These are phyloP conservation scores for Orius insidiosus DNA, from an alignment of 1,140 invertebrate genomes.

Conservation along the genomic window DNA sequence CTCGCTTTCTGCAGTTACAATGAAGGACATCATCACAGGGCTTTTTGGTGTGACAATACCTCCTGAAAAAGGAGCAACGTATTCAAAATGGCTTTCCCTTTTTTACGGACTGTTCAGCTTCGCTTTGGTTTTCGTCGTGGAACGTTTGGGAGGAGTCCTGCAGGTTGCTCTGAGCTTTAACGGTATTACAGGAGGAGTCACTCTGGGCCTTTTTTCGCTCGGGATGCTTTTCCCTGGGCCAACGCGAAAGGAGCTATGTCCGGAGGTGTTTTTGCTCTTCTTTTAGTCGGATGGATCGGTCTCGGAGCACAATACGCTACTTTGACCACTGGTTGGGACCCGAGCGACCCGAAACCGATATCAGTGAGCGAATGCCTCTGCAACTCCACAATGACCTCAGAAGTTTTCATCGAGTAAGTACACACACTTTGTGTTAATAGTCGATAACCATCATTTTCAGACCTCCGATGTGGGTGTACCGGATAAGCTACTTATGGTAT, in stretches of 20 bases:
- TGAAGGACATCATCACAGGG: conserved; percentile 66
- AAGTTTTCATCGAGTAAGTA: conserved; percentile 15
- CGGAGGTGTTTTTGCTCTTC: conserved; percentile 40
- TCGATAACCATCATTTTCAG: conserved; percentile 15
- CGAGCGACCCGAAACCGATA: conserved; percentile 23
- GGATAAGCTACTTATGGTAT: conserved; percentile 59
- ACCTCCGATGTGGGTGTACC: conserved; percentile 30
- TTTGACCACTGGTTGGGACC: neutral
- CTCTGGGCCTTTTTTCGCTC: conserved; percentile 65
- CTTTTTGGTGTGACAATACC: conserved; percentile 46
- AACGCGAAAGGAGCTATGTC: conserved; percentile 55
- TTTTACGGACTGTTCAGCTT: conserved; percentile 44
- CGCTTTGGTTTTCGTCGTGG: conserved; percentile 58
- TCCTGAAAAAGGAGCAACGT: conserved; percentile 45
- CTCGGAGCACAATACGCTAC: conserved; percentile 39
- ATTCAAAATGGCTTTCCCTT: conserved; percentile 42
- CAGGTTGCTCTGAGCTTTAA: conserved; percentile 70
- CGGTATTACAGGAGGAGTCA: conserved; percentile 71
- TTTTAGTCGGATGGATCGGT: conserved; percentile 51
- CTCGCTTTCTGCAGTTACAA: conserved; percentile 73
- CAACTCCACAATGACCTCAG: conserved; percentile 18
- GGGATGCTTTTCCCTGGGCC: conserved; percentile 79
- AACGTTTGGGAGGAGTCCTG: conserved; percentile 53
- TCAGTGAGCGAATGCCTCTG: conserved; percentile 30
- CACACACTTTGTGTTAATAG: too few species aligned